Evolutionary conservation across 2,888 invertebrate genomes (phyloP), one percentile per base, ranked within the genome.

Genomic region (Drosophila pseudotakahashii): DNA sequence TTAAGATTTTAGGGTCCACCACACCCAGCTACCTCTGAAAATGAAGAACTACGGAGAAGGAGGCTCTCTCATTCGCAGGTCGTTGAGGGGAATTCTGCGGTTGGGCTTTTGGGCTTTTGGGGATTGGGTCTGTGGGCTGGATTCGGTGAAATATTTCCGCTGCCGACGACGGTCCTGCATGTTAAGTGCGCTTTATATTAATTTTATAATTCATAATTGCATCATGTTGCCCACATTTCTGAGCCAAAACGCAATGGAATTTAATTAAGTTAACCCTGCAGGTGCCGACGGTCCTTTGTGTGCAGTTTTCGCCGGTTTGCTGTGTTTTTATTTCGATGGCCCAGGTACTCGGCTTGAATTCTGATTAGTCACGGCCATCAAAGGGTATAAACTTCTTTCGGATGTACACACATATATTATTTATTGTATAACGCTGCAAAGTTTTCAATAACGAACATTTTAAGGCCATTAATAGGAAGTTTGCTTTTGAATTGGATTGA

Each of bases 131-230:
- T 67, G 64, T 63, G 53, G 68, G 51, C 68, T 67, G 42, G 64
- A 63, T 63, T 42, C 64, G 64, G 67, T 45, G 42, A 68, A 75
- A 54, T 75, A 79, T 83, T 83, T 83, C 66, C 60, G 68, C 39
- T 66, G 75, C 47, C 60, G 37, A 61, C 47, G 57, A 39, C 50
- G 57, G 51, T 73, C 64, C 63, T 81, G 76, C 69, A 79, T 79
- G 76, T 79, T 81, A 84, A 78, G 73, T 72, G 52, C 60, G 78
- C 54, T 71, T 73, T 61, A 71, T 69, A 53, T 61, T 71, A 61
- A 76, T 68, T 67, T 85, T 54, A 77, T 72, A 79, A 68, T 73
- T 77, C 68, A 82, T 86, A 81, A 81, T 85, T 81, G 77, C 75
- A 78, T 69, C 76, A 70, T 79, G 79, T 76, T 76, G 76, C 68